Evolutionary conservation across 2,888 invertebrate genomes (phyloP).

Genomic region (Noctua pronuba): DNA sequence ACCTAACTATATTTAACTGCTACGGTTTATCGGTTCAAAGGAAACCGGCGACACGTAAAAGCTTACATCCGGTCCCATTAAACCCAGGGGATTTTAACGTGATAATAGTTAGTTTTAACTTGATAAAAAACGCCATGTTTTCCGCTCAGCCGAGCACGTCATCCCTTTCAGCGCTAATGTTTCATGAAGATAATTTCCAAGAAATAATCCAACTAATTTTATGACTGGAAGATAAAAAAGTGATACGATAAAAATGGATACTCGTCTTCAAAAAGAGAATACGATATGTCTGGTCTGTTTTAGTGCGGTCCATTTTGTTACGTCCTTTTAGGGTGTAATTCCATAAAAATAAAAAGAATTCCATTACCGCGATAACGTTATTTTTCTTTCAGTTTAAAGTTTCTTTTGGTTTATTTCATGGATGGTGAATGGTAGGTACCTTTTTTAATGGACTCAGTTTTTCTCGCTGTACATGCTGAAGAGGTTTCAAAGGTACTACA

Average conservation of each 20-base stretch:
- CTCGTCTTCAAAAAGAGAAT: slow-evolving; percentile 30
- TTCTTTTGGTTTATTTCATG: slow-evolving; percentile 24
- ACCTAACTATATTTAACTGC: slow-evolving; percentile 12
- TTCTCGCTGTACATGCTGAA: neutral
- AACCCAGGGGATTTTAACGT: slow-evolving; percentile 13
- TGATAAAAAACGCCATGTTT: slow-evolving; percentile 31
- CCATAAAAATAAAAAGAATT: slow-evolving; percentile 42
- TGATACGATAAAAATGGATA: slow-evolving; percentile 22
- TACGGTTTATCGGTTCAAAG: slow-evolving; percentile 27
- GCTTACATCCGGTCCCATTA: slow-evolving; percentile 36
- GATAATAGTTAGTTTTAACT: slow-evolving; percentile 37
- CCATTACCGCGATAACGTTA: slow-evolving; percentile 20
- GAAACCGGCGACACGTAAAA: slow-evolving; percentile 31
- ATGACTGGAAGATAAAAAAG: slow-evolving; percentile 44
- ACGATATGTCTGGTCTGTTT: slow-evolving; percentile 45
- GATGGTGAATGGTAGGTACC: neutral
- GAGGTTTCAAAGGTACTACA: neutral
- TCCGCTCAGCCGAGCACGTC: slow-evolving; percentile 25
- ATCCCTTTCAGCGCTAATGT: slow-evolving; percentile 24
- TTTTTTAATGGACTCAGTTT: neutral
- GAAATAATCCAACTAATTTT: slow-evolving; percentile 39
- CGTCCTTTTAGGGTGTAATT: slow-evolving; percentile 19
- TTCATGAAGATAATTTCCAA: slow-evolving; percentile 40
- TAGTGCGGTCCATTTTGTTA: slow-evolving; percentile 37
- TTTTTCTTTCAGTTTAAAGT: slow-evolving; percentile 20